A percentile compares a stretch with the other conserved stretches of the same genome.
These are phyloP conservation scores for Parasteatoda lunata DNA, from an alignment of 2,888 invertebrate species.

Conservation along the genomic window DNA sequence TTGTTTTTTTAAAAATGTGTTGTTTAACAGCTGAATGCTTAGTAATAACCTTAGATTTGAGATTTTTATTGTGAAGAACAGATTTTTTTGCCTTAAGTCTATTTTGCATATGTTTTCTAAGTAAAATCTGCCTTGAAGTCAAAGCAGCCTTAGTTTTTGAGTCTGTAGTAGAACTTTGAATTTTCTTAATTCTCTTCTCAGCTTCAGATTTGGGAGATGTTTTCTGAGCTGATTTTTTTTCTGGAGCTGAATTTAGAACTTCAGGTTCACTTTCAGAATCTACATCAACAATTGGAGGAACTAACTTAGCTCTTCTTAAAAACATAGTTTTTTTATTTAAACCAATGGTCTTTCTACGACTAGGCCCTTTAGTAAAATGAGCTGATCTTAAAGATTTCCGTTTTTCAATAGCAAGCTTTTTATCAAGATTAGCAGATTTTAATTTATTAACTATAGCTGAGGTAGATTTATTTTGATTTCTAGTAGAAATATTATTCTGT, in stretches of 20 bases:
- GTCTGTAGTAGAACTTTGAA: not conserved
- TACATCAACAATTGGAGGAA: conserved; percentile 69
- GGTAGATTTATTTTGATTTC: conserved; percentile 2
- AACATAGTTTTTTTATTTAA: conserved; percentile 48
- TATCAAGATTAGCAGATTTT: conserved; percentile 12
- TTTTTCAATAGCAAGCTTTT: conserved; percentile 63
- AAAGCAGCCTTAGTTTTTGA: conserved; percentile 22
- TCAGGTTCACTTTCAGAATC: conserved; percentile 69
- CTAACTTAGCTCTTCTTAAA: conserved; percentile 64
- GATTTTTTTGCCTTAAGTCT: conserved; percentile 53
- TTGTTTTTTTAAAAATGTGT: conserved; percentile 43
- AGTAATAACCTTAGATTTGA: conserved; percentile 36
- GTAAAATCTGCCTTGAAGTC: conserved; percentile 42
- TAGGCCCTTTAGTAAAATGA: conserved; percentile 16
- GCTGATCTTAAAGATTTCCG: conserved; percentile 66
- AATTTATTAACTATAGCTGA: conserved; percentile 21
- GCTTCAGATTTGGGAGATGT: conserved; percentile 9
- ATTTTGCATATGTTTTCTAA: conserved; percentile 54
- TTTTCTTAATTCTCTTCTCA: not conserved
- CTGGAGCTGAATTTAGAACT: conserved; percentile 17
- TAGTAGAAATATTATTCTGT: not conserved
- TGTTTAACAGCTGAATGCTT: conserved; percentile 29
- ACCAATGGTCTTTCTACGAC: conserved; percentile 6
- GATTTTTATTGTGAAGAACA: conserved; percentile 37
- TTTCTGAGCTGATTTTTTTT: conserved; percentile 22